Base-by-base conservation (phyloP, 2,888 invertebrate species). In the Phyllotreta cruciferae region DNA sequence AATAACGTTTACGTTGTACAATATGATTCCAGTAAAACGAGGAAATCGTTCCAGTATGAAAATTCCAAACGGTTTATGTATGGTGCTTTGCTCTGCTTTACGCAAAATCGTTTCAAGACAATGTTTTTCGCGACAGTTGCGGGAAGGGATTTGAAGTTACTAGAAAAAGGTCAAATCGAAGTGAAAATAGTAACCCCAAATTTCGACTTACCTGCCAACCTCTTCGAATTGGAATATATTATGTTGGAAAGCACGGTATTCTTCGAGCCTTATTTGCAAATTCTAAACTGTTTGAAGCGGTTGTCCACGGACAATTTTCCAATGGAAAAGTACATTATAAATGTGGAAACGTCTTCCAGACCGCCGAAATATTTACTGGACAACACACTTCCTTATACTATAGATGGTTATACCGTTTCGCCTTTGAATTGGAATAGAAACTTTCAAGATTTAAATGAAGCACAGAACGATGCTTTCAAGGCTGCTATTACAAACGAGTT, bases 171-270 rank as follows among this genome's bases (percentile, higher is more conserved):
- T 24, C 24, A 24, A 24, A 24, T 24, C 24, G 2, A 3, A 24
- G 24, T 24, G 24, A 24, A 24, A 4, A 24, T 24, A 24, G 24
- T 24, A 24, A 24, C 24, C 24, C 24, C 24, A 10, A 56, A 47
- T 11, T 49, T 66, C 13, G 42, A 13, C 3, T 7, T 68, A 14
- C 56, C 63, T 8, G 44, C 14, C 7, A 50, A 63, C 7, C 53
- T 53, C n/a, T 37, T 56, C 5, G 34, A 60, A 10, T 35, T 88
- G 3, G 77, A 75, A 37, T 79, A 85, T 34, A 88, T 89, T 42
- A 90, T 93, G 90, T 85, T 90, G 1, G 92, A 93, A 77, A 88
- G 90, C 55, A 87, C 87, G 56, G 87, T 90, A 0, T 94, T 90
- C 78, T 93, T 93, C 75, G 93, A 93, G 74, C 91, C 93, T 0